These are phyloP conservation scores for Mimumesa dahlbomi DNA, from an alignment of 2,888 invertebrate genomes.

Conservation along the genomic window DNA sequence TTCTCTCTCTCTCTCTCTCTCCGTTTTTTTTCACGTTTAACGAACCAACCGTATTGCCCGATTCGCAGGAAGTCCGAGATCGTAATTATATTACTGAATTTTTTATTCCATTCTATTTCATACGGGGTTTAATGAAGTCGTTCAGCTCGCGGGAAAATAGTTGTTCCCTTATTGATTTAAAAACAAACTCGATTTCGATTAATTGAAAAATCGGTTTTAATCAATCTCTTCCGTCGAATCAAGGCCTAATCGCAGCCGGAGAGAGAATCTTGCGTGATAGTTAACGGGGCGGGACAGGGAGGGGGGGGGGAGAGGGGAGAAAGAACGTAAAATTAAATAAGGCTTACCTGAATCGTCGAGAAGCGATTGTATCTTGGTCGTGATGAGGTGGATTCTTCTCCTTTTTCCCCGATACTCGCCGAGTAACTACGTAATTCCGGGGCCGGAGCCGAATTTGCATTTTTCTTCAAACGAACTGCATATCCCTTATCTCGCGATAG, in stretches of 20 bases:
- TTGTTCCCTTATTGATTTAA: background rate
- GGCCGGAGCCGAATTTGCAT: slow-evolving; percentile 32
- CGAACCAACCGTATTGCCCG: slow-evolving; percentile 25
- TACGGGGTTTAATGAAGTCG: slow-evolving; percentile 32
- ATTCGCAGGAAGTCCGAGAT: slow-evolving; percentile 26
- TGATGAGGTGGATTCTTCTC: slow-evolving; percentile 6
- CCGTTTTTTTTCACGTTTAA: slow-evolving; percentile 24
- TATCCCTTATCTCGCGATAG: slow-evolving; percentile 10
- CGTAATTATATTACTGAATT: slow-evolving; percentile 22
- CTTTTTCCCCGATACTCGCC: slow-evolving; percentile 13
- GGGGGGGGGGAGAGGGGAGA: background rate
- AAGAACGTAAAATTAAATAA: slow-evolving; percentile 55
- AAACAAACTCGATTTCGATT: slow-evolving; percentile 22
- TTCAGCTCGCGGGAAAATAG: background rate
- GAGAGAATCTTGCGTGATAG: slow-evolving; percentile 29
- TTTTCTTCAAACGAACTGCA: slow-evolving; percentile 29
- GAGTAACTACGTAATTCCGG: slow-evolving; percentile 36
- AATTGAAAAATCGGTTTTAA: slow-evolving; percentile 43
- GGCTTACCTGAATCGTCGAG: slow-evolving; percentile 37
- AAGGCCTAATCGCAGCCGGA: slow-evolving; percentile 9
- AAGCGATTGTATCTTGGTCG: slow-evolving; percentile 41
- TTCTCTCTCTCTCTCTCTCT: too few species aligned
- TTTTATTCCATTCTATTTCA: slow-evolving; percentile 9
- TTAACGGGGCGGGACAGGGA: slow-evolving; percentile 6
- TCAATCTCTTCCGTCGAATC: slow-evolving; percentile 41